Base-by-base conservation (phyloP, 1,140 invertebrate genomes). In the Magallana gigas region DNA sequence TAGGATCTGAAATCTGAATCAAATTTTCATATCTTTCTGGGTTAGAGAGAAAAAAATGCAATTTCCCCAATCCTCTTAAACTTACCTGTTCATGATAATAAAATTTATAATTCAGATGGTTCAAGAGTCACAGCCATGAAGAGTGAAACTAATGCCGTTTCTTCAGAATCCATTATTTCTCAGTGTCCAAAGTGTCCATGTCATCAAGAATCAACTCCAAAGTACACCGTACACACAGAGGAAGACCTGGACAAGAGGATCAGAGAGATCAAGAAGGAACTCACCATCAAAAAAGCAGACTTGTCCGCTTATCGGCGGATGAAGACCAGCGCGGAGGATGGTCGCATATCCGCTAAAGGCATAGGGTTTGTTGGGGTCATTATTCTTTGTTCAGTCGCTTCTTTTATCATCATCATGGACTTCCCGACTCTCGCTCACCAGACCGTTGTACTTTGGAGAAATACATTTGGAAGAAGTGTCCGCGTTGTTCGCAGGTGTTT, bases 321-420 rank as follows among this genome's bases (percentile, higher is more conserved):
- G 12, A 86, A 86, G 48, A 76, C 58, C 23, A 80, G 64, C 36
- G 85, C 85, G 3, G 18, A 57, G 9, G 85, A 86, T 16, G 64
- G 29, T 6, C 64, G 85, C 8, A 58, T 80, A 1, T 86, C 85
- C 5, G 85, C 85, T 29, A 76, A 80, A 16, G 85, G 64, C 4
- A 76, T 86, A n/a, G 85, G 85, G 1, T 57, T 86, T 3, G 68
- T 86, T n/a, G 85, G 85, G 1, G 36, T 58, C 57, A 58, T n/a
- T n/a, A 86, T 86, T 8, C 85, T 86, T 56, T 86, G 85, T 71
- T 71, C 57, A 4, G 56, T 71, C 11, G 14, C 58, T 7, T 56
- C 36, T 18, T 16, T 86, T 4, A 58, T 86, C 11, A 36, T 86
- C 5, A 59, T 81, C 2, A 76, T 76, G 57, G 85, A 86, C 29